Conservation (phyloP, 1,140 invertebrate genomes). For the Gryllus bimaculatus region DNA sequence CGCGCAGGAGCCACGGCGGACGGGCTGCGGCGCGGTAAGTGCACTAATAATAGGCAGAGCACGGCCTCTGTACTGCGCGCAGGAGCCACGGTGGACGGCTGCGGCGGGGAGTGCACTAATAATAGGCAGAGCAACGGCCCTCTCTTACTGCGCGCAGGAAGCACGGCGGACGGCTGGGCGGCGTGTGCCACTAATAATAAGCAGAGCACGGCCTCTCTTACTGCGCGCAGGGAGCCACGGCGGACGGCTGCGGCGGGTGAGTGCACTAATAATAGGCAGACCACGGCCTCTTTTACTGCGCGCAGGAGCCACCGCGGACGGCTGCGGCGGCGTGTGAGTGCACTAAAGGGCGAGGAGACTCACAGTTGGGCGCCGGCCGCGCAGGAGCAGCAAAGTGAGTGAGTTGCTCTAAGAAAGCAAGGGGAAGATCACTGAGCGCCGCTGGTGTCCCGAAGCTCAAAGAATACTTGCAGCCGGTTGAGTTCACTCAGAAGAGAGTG, state of each 20-base stretch:
- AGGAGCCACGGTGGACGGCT: conserved; percentile 19
- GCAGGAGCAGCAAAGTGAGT: too few species aligned
- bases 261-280: conserved; percentile 12
- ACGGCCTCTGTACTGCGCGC: not conserved
- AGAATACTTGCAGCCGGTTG: too few species aligned
- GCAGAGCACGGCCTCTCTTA: conserved; percentile 33
- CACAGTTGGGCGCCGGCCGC: too few species aligned
- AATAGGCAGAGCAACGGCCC: too few species aligned
- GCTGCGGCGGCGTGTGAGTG: not conserved
- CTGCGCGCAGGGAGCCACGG: conserved; percentile 41
- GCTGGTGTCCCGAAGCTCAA: too few species aligned
- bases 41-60: conserved; percentile 7
- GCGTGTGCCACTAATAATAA: conserved; percentile 27
- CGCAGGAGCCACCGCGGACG: conserved; percentile 19
- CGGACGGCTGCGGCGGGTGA: conserved; percentile 38
- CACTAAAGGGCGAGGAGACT: too few species aligned
- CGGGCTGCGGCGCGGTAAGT: conserved; percentile 38
- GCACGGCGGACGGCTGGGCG: conserved; percentile 24
- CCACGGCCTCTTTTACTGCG: not conserved
- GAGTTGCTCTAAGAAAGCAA: too few species aligned
- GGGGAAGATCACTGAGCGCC: too few species aligned
- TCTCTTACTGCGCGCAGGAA: conserved; percentile 21
- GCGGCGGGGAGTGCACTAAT: not conserved
- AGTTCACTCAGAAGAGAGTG: too few species aligned
- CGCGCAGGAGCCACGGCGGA: conserved; percentile 41